These are phyloP conservation scores for Sebastes itinus DNA, from an alignment of 2,797 vertebrate genomes.

Conservation along the genomic window DNA sequence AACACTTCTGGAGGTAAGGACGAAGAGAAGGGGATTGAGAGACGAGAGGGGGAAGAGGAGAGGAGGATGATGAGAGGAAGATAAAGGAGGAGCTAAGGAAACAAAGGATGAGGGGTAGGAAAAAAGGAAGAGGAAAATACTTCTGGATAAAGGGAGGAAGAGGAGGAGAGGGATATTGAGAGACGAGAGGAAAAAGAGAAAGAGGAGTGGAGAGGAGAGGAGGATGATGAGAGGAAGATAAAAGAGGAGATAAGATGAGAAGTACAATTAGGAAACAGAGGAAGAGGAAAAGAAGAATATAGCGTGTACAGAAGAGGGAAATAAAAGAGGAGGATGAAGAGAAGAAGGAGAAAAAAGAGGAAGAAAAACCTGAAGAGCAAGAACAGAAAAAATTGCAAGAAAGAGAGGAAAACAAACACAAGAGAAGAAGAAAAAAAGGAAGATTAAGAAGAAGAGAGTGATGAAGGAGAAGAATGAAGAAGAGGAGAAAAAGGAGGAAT, in stretches of 20 bases:
- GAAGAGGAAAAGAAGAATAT: no score
- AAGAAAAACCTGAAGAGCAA: neutral
- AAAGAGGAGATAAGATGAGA: neutral
- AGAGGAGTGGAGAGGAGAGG: no score
- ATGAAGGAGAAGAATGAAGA: neutral
- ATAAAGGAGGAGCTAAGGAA: neutral
- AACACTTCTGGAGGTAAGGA: neutral
- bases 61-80: neutral
- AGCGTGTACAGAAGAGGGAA: neutral
- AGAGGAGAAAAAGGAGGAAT: neutral
- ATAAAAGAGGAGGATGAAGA: neutral
- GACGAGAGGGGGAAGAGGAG: neutral
- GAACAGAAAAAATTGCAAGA: accelerated
- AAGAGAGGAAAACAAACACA: neutral
- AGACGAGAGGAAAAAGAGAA: neutral
- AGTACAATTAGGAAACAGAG: no score
- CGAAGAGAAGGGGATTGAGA: neutral
- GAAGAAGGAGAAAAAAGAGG: neutral
- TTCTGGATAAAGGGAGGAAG: neutral
- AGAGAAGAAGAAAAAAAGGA: no score
- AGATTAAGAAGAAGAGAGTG: no score
- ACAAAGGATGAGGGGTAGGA: neutral
- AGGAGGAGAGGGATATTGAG: neutral
- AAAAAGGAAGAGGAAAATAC: no score
- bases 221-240: neutral